Evolutionary conservation across 2,797 vertebrate genomes (phyloP), one percentile per base, ranked within the genome.

Genomic region (Paramormyrops hopkinsi): DNA sequence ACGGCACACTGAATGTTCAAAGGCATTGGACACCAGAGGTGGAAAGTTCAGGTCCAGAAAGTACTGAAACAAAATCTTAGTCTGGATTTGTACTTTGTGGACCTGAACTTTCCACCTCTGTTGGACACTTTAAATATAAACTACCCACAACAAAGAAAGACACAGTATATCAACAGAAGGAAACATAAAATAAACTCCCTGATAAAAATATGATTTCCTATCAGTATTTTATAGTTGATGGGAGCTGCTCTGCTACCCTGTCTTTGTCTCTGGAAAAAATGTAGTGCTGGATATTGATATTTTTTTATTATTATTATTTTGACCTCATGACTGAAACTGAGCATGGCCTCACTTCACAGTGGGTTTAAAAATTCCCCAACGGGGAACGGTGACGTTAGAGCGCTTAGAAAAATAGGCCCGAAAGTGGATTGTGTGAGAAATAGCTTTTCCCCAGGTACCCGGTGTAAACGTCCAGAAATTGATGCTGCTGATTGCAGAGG

Each of bases 371-470:
- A 29, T 48, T 12, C 44, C 82, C 46, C 41, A 9, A 84, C 9
- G 9, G 82, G 46, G 9, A 50, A 6, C 0, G 46, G 82, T 7
- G 8, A 50, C 8, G 4, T 56, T 25, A 9, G 4, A 29, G 17
- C 29, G 51, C 22, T 86, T 56, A 86, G 44, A 11, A 56, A 37
- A 56, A 56, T 86, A 33, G 51, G 25, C 14, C 41, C n/a, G 8
- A 44, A 17, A 29, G 46, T 53, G 50, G 29, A 53, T 53, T 53
- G 84, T 33, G 50, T 11, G 50, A 54, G 17, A 54, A 53, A 53
- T 54, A 33, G 84, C 22, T 86, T 86, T 86, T 86, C 84, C 50
- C 17, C 84, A 86, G 84, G 50, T 37, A 86, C 84, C 29, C 14
- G 51, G 25, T 53, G 25, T 86, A 50, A 54, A 53, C 44, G 46